phyloP scores from a whole-genome alignment of 2,113 vertebrate species.

The Malaclemys terrapin region DNA sequence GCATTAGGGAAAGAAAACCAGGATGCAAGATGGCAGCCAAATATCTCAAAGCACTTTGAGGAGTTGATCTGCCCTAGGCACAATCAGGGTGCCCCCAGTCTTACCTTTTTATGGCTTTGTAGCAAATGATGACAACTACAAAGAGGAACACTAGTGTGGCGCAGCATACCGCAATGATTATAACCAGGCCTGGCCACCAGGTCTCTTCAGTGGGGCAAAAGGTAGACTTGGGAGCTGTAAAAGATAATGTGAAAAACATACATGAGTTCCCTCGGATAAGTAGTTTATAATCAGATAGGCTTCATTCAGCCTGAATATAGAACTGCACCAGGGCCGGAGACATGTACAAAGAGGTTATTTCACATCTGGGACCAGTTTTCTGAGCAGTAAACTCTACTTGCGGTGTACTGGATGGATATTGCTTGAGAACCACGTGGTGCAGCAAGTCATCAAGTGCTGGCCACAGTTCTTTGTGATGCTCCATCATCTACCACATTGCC shows the following conservation, averaged over 20 bases:
- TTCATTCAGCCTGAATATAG: neutral
- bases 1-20: neutral
- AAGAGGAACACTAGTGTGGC: constrained; percentile 90
- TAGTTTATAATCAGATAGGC: neutral
- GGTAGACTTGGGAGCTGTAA: constrained; percentile 84
- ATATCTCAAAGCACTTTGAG: neutral
- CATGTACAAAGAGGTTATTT: neutral
- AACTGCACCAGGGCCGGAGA: neutral
- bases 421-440: neutral
- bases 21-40: neutral
- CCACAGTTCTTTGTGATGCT: constrained; percentile 20
- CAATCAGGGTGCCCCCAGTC: constrained; percentile 25
- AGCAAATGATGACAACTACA: constrained; percentile 95
- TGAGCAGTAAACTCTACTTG: neutral
- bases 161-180: constrained; percentile 89
- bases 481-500: neutral
- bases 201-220: constrained; percentile 86
- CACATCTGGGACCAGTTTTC: neutral
- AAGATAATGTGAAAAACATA: constrained; percentile 54
- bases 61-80: neutral
- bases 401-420: neutral
- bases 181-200: constrained; percentile 93
- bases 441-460: neutral
- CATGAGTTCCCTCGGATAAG: constrained; percentile 11
- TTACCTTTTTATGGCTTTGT: constrained; percentile 99